Conservation (phyloP, 2,888 invertebrate genomes). For the Oscheius sp. region DNA sequence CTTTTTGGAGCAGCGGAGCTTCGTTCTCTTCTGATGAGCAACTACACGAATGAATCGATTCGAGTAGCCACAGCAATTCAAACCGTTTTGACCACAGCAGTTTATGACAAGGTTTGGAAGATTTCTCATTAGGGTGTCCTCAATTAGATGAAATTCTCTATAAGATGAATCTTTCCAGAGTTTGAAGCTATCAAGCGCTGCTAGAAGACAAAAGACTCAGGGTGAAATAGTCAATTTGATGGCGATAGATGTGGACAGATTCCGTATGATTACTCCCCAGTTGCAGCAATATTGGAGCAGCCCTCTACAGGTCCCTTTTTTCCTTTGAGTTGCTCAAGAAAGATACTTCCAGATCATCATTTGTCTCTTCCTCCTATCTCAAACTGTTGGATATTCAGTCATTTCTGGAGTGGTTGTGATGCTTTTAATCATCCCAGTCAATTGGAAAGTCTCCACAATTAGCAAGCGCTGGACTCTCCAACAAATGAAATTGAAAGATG, state of each 20-base stretch:
- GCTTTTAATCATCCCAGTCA: constrained; percentile 75
- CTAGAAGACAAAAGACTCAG: constrained; percentile 72
- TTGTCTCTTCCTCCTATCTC: constrained; percentile 71
- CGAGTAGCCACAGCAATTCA: constrained; percentile 63
- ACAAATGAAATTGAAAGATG: constrained; percentile 93
- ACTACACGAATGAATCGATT: constrained; percentile 58
- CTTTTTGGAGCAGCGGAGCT: constrained; percentile 57
- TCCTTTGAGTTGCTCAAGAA: not conserved
- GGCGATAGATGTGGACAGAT: constrained; percentile 73
- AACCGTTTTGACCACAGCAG: constrained; percentile 62
- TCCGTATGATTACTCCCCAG: constrained; percentile 70
- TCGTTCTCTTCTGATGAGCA: constrained; percentile 52
- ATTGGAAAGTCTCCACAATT: constrained; percentile 60
- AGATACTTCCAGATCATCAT: constrained; percentile 58
- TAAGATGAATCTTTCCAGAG: constrained; percentile 50
- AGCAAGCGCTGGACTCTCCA: constrained; percentile 74
- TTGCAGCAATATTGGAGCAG: constrained; percentile 69
- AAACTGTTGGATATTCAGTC: constrained; percentile 80
- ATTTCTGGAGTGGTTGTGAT: constrained; percentile 90
- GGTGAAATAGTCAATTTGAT: constrained; percentile 75
- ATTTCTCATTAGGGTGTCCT: no score
- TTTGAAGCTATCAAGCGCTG: constrained; percentile 72
- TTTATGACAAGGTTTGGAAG: constrained; percentile 69
- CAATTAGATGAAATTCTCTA: not conserved
- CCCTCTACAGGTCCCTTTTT: constrained; percentile 56